A percentile compares a stretch with the other conserved stretches of the same genome.
phyloP scores from a whole-genome alignment of 2,888 invertebrate genomes.

The Sympetrum striolatum region DNA sequence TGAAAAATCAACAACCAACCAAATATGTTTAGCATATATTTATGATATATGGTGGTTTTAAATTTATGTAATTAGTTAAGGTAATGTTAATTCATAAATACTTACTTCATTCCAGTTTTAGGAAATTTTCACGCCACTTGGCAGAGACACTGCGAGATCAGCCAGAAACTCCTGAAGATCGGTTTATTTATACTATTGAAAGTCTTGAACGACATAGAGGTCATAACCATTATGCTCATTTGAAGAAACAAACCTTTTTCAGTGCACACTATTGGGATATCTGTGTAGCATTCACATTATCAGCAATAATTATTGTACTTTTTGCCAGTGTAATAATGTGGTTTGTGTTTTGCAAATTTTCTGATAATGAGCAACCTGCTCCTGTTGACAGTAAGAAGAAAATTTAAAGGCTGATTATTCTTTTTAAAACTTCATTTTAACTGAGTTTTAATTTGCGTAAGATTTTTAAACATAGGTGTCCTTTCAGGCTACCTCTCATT shows the following conservation, averaged over 20 bases:
- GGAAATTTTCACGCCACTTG: not conserved
- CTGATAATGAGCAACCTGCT: not conserved
- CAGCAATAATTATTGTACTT: not conserved
- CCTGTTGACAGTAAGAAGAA: not conserved
- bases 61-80: not conserved
- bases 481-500: not conserved
- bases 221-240: conserved; percentile 12
- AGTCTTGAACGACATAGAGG: conserved; percentile 21
- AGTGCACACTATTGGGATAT: conserved; percentile 31
- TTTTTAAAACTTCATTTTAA: not conserved
- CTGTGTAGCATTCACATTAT: conserved; percentile 10
- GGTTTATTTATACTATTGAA: conserved; percentile 16
- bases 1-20: too few relatives aligned
- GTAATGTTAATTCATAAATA: not conserved
- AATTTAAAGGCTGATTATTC: not conserved
- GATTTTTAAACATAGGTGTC: not conserved
- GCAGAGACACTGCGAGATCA: conserved; percentile 22
- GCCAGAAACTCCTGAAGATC: conserved; percentile 26
- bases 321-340: not conserved
- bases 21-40: too few relatives aligned
- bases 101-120: not conserved
- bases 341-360: not conserved
- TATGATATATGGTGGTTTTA: not conserved
- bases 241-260: conserved; percentile 30
- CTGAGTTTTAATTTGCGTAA: not conserved